These are phyloP conservation scores for Coturnix japonica DNA, from an alignment of 2,113 vertebrate species.

Conservation along the genomic window DNA sequence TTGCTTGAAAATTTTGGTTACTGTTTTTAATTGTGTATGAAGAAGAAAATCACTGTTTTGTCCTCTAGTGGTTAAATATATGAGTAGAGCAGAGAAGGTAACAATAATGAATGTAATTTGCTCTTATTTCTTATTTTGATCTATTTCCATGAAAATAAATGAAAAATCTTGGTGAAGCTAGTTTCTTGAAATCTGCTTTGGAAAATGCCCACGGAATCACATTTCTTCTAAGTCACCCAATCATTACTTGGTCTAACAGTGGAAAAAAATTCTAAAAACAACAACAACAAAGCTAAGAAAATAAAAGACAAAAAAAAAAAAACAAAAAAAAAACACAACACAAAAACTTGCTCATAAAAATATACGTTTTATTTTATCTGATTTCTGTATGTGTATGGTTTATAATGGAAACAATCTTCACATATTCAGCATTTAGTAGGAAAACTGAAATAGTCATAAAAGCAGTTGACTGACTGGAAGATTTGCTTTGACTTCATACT, in stretches of 20 bases:
- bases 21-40: not conserved
- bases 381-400: not conserved
- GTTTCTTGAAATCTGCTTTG: not conserved
- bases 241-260: not conserved
- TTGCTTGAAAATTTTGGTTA: not conserved
- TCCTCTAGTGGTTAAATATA: not conserved
- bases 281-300: not conserved
- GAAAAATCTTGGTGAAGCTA: not conserved
- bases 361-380: not conserved
- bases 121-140: not conserved
- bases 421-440: not conserved
- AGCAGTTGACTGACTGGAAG: not conserved
- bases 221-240: not conserved
- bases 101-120: not conserved
- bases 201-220: not conserved
- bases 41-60: not conserved
- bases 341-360: not conserved
- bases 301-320: not conserved
- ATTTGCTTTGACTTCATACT: not conserved
- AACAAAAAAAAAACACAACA: not conserved
- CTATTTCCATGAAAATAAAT: not conserved
- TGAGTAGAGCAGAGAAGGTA: not conserved
- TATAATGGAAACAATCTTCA: not conserved
- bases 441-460: not conserved
- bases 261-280: not conserved